Percentiles rank a stretch among this genome's conserved stretches.
Evolutionary conservation across 2,113 vertebrate species (phyloP).

Genomic region (Corythaeola cristata): DNA sequence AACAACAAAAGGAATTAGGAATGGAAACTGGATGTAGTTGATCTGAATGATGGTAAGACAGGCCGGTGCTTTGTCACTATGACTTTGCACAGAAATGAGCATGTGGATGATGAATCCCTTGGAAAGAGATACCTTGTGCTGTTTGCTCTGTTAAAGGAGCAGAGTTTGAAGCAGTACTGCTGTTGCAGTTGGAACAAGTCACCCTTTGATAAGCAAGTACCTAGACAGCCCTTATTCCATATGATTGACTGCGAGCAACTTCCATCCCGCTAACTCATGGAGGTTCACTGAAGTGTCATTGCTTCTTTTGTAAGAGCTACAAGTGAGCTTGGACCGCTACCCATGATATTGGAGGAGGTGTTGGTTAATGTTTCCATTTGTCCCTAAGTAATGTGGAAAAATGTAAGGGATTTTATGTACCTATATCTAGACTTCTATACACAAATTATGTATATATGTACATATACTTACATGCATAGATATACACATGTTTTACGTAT

Average conservation of each 20-base stretch:
- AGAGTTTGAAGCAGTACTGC: neutral
- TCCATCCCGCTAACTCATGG: fast-evolving
- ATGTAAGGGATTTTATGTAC: neutral
- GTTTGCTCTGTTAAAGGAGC: neutral
- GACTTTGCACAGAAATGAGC: neutral
- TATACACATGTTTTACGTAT: neutral
- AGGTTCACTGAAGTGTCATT: neutral
- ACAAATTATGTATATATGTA: too few species aligned
- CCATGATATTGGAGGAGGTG: neutral
- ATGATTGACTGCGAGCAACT: neutral
- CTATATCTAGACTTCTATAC: neutral
- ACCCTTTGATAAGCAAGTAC: neutral
- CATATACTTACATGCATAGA: neutral
- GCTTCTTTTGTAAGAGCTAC: neutral
- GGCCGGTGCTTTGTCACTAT: neutral
- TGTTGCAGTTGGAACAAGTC: neutral
- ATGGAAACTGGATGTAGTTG: fast-evolving
- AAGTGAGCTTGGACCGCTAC: neutral
- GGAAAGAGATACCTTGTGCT: neutral
- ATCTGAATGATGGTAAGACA: neutral
- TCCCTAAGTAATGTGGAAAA: neutral
- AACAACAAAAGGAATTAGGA: neutral
- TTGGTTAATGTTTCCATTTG: neutral
- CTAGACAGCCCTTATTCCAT: neutral
- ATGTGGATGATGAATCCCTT: neutral